Percentiles rank a stretch among this genome's conserved stretches.
phyloP scores from a whole-genome alignment of 2,797 vertebrate species.

The Galaxias olidus region DNA sequence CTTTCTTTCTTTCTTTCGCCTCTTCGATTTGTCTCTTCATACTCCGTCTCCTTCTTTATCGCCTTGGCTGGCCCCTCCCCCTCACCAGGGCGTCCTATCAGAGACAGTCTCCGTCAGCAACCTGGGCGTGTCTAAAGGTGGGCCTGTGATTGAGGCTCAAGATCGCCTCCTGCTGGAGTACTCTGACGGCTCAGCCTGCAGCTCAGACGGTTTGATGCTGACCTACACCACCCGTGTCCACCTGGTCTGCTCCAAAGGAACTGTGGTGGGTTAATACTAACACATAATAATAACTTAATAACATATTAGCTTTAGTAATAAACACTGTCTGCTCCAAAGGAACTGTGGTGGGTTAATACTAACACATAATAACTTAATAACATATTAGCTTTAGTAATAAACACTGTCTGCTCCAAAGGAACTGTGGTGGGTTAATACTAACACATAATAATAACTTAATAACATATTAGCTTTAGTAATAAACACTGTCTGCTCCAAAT shows the following conservation, averaged over 20 bases:
- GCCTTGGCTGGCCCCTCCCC: not conserved
- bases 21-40: not conserved
- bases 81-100: slow-evolving; percentile 63
- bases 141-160: slow-evolving; percentile 76
- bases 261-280: no score
- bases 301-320: no score
- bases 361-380: no score
- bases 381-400: no score
- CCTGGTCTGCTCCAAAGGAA: slow-evolving; percentile 81
- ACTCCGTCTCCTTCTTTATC: not conserved
- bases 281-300: no score
- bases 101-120: slow-evolving; percentile 86
- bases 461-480: no score
- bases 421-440: no score
- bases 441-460: no score
- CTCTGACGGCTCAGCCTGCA: slow-evolving; percentile 81
- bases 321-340: no score
- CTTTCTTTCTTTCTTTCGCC: not conserved
- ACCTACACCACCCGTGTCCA: slow-evolving; percentile 85
- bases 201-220: slow-evolving; percentile 66
- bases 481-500: no score
- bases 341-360: no score
- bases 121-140: slow-evolving; percentile 83
- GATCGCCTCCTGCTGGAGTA: slow-evolving; percentile 87
- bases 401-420: slow-evolving; percentile 73